Evolutionary conservation across 2,113 vertebrate species (phyloP).

Genomic region (Lathamus discolor): DNA sequence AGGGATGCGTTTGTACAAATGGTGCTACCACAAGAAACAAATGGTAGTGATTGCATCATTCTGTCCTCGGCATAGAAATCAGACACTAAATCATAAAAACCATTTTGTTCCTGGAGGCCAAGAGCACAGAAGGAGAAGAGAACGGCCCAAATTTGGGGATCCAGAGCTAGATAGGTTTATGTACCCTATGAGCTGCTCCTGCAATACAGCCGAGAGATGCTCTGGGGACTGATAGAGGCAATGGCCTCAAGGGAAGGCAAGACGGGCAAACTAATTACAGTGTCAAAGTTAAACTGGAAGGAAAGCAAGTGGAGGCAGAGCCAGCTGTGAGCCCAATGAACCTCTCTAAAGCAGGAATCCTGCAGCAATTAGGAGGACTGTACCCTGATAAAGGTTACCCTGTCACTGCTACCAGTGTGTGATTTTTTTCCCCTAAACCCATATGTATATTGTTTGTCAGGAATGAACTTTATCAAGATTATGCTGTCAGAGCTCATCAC

Average conservation of each 20-base stretch:
- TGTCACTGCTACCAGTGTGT: slow-evolving; percentile 40
- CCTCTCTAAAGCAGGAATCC: neutral
- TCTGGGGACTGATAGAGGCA: neutral
- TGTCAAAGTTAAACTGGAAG: slow-evolving; percentile 3
- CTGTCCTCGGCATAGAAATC: slow-evolving; percentile 18
- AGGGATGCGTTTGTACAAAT: slow-evolving; percentile 9
- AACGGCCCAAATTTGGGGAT: neutral
- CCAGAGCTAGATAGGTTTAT: neutral
- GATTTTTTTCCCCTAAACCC: neutral
- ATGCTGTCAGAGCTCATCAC: slow-evolving; percentile 45
- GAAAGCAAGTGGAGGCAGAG: slow-evolving; percentile 19
- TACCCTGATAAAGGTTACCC: slow-evolving; percentile 60
- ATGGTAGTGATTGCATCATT: slow-evolving; percentile 50
- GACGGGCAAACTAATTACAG: slow-evolving; percentile 39
- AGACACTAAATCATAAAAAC: neutral
- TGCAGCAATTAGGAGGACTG: slow-evolving; percentile 36
- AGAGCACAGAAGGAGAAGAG: slow-evolving; percentile 36
- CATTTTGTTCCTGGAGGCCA: slow-evolving; percentile 22
- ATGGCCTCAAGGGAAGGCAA: slow-evolving; percentile 11
- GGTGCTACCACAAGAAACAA: slow-evolving; percentile 45
- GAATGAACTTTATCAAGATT: slow-evolving; percentile 55
- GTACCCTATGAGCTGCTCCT: neutral
- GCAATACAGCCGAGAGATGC: neutral
- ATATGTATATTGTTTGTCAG: slow-evolving; percentile 42
- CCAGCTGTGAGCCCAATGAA: neutral